Evolutionary conservation across 2,797 vertebrate species (phyloP), one percentile per base, ranked within the genome.

Genomic region (Chelmon rostratus): DNA sequence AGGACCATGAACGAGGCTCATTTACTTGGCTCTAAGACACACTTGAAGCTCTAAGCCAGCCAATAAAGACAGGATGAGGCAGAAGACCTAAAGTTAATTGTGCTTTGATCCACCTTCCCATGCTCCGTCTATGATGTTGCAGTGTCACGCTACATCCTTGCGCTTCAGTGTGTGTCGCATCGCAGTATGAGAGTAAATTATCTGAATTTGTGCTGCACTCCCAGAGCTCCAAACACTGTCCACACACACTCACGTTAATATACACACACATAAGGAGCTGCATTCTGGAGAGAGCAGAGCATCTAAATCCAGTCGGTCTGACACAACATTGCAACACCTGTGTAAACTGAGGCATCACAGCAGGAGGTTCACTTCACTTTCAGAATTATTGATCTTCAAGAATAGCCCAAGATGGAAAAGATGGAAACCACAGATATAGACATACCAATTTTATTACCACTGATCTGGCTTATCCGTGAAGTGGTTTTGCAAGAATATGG

Each of bases 271-370:
- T 64, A 78, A n/a, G 53, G 74, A 69, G 76, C 73, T 37, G 62
- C 61, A 64, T 67, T 79, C 81, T 82, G 78, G 54, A 12, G 2
- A 47, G 62, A 73, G 52, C 33, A 54, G 57, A 85, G 44, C 15
- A 11, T 76, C 65, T 70, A 77, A 84, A 87, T 76, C 82, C 63
- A 84, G 76, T 68, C 70, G 18, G 78, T 81, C 82, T 90, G 86
- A 85, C 85, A 85, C 46, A 87, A 88, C 87, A 85, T 44, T 69
- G 77, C 59, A 86, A 71, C 90, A 93, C 87, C 91, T 91, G 91
- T 85, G 89, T 82, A 88, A 90, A 91, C 75, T 4, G 73, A 84
- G 78, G 58, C 79, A 12, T 8, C 53, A 63, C 80, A 73, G 87
- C 71, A 72, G 82, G 57, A 81, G 57, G 61, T n/a, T 16, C 61